These are phyloP conservation scores for Ptychoptera albimana DNA, from an alignment of 2,888 invertebrate genomes.

Conservation along the genomic window DNA sequence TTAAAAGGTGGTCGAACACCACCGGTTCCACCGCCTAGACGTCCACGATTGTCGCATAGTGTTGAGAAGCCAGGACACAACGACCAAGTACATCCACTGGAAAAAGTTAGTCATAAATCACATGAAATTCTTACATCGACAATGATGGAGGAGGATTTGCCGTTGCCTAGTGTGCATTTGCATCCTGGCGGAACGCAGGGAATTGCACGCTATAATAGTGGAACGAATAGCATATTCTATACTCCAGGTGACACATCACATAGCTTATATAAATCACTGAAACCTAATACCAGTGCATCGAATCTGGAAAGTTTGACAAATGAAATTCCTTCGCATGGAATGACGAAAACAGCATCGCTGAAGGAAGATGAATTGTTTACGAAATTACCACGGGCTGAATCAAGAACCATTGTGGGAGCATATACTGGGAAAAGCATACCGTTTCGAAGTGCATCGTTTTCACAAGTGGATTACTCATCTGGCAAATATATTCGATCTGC, in stretches of 20 bases:
- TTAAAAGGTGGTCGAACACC: conserved; percentile 41
- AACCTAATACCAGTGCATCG: conserved; percentile 24
- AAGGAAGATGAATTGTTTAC: conserved; percentile 7
- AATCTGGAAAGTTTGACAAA: conserved; percentile 22
- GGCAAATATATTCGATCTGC: conserved; percentile 39
- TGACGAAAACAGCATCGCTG: not conserved
- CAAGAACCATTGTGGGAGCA: conserved; percentile 41
- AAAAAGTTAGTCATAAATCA: too few relatives aligned
- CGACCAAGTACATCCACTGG: not conserved
- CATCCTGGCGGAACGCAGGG: conserved; percentile 16
- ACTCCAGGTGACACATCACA: not conserved
- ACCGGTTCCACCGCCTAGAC: conserved; percentile 39
- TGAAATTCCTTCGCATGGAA: conserved; percentile 10
- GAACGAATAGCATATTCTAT: conserved; percentile 4
- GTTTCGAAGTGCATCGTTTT: conserved; percentile 72
- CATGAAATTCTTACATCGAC: too few relatives aligned
- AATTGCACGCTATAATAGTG: conserved; percentile 11
- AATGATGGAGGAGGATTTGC: not conserved
- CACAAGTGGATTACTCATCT: conserved; percentile 62
- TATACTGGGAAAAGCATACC: conserved; percentile 52
- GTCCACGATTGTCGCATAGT: conserved; percentile 36
- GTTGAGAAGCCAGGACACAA: conserved; percentile 16
- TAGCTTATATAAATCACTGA: conserved; percentile 8
- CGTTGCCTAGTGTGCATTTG: conserved; percentile 11
- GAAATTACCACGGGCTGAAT: conserved; percentile 39